Base-by-base conservation (phyloP, 2,113 vertebrate genomes). In the western clawed frog (Xenopus tropicalis) region DNA sequence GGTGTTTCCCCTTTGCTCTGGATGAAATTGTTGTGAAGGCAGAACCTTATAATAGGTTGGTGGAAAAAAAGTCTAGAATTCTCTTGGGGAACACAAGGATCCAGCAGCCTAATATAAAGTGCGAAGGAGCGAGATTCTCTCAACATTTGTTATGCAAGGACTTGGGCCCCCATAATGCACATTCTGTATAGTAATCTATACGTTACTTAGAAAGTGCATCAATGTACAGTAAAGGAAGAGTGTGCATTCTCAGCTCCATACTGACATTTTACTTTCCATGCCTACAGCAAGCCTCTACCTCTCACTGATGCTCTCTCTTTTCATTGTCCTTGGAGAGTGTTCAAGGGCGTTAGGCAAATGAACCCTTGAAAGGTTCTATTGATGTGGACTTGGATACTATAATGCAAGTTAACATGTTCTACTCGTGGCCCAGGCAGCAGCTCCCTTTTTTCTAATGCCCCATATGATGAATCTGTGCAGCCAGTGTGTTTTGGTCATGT, bases 271-370 rank as follows among this genome's bases (percentile, higher is more conserved):
- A 46, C 44, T 52, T 57, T 69, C 56, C 11, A 64, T 14, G 37
- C 25, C 46, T 62, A 63, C 73, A 63, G n/a, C 25, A 37, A 24
- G 22, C 48, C 51, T 14, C 25, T 62, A n/a, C 51, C 44, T 42
- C 14, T 52, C 58, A 62, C 59, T 76, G 72, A 56, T 69, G 46
- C 66, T 68, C 63, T 63, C 66, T 69, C 24, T 56, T 54, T 14
- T 11, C 46, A 19, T 43, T 69, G 73, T 56, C 73, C 73, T 76
- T 76, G 66, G 51, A 63, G 58, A 20, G 57, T 76, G 73, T 76
- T 76, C 73, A 76, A 76, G 73, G 73, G 48, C 73, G 56, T 63
- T 37, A 43, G 62, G 44, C 66, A 76, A 69, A 25, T 69, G 58
- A 69, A 68, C 64, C 56, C 56, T 74, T 74, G 72, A 52, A 67